Percentiles rank a stretch among this genome's conserved stretches.
phyloP scores from a whole-genome alignment of 2,888 invertebrate species.

The Lithophane ornitopus region DNA sequence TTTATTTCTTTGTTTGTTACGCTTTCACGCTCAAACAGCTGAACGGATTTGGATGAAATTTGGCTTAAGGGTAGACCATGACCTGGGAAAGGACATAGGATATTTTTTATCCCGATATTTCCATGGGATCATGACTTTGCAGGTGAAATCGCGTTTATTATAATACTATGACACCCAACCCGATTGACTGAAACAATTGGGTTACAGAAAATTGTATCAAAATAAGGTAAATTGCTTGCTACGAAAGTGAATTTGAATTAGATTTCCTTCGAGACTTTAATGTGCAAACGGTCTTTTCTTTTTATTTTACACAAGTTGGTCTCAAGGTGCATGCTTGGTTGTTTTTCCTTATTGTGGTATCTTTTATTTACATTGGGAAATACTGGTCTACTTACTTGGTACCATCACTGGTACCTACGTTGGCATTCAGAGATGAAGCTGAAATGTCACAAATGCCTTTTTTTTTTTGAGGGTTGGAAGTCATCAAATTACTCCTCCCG shows the following conservation, averaged over 20 bases:
- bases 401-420: too few relatives aligned
- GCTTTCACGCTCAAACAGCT: too few relatives aligned
- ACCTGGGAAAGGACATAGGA: too few relatives aligned
- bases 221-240: slow-evolving; percentile 47
- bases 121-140: too few relatives aligned
- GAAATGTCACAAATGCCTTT: background rate
- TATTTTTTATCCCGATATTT: too few relatives aligned
- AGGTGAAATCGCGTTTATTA: slow-evolving; percentile 1
- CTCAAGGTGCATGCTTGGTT: background rate
- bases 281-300: slow-evolving; percentile 8
- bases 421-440: background rate
- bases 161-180: slow-evolving; percentile 7
- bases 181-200: slow-evolving; percentile 23
- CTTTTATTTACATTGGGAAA: background rate
- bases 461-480: too few relatives aligned
- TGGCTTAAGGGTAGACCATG: too few relatives aligned
- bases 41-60: too few relatives aligned
- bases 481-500: too few relatives aligned
- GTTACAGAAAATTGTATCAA: slow-evolving; percentile 28
- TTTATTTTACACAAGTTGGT: background rate
- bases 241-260: slow-evolving; percentile 48
- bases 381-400: background rate
- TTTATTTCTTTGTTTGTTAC: too few relatives aligned
- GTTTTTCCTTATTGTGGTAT: background rate
- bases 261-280: slow-evolving; percentile 51